phyloP scores from a whole-genome alignment of 2,797 vertebrate genomes.

The Aythya fuligula region DNA sequence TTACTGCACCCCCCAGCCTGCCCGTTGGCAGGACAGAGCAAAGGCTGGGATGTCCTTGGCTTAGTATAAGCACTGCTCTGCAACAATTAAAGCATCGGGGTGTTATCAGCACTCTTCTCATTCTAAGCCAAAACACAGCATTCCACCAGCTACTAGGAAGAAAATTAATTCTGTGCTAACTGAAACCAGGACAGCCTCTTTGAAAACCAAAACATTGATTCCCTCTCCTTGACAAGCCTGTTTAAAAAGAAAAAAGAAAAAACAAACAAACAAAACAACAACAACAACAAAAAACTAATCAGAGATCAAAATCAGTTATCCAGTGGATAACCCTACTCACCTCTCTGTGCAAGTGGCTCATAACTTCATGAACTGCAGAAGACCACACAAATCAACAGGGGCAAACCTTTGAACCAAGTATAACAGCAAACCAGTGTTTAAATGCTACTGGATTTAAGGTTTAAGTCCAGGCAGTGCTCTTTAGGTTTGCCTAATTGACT shows the following conservation, averaged over 20 bases:
- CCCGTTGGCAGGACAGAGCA: too few species aligned
- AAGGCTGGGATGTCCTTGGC: too few species aligned
- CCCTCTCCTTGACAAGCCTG: background rate
- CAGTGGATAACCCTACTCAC: background rate
- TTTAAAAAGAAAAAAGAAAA: background rate
- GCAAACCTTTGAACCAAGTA: background rate
- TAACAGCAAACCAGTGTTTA: conserved; percentile 27
- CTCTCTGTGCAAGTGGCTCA: background rate
- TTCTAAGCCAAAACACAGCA: too few species aligned
- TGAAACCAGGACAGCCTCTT: too few species aligned
- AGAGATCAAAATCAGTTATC: background rate
- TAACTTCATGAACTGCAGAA: background rate
- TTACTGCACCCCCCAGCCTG: too few species aligned
- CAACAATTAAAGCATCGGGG: too few species aligned
- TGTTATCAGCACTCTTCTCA: too few species aligned
- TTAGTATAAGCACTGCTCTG: too few species aligned
- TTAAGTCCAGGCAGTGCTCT: conserved; percentile 6
- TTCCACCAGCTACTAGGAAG: too few species aligned
- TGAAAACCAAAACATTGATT: background rate
- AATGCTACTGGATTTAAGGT: conserved; percentile 30
- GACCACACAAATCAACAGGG: background rate
- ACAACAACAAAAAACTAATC: background rate
- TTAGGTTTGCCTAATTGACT: background rate
- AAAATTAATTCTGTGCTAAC: too few species aligned
- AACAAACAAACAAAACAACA: too few species aligned